A percentile compares a stretch with the other conserved stretches of the same genome.
phyloP scores from a whole-genome alignment of 2,888 invertebrate genomes.

The Sinelater perroti region DNA sequence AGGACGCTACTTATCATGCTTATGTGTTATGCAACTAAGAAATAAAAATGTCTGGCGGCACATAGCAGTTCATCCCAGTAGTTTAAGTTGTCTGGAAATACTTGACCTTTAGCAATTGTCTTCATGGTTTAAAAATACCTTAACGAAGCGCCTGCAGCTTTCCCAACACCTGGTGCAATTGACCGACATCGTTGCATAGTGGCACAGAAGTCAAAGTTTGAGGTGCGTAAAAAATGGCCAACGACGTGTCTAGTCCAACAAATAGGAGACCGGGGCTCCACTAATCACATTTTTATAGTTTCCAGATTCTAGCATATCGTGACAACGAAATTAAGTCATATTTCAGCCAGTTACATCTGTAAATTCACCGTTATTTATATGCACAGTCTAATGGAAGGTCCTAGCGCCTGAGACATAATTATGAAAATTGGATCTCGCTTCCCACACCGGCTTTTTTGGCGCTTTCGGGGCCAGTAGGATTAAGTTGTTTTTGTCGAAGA shows the following conservation, averaged over 20 bases:
- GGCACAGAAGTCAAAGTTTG: constrained; percentile 9
- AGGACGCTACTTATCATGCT: constrained; percentile 5
- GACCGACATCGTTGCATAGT: not conserved
- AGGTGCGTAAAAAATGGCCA: constrained; percentile 8
- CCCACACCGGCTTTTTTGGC: constrained; percentile 5
- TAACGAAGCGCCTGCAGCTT: too few relatives aligned
- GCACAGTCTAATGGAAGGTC: constrained; percentile 8
- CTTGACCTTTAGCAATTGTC: too few relatives aligned
- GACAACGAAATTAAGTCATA: constrained; percentile 20
- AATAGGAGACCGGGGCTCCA: constrained; percentile 13
- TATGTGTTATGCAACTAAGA: not conserved
- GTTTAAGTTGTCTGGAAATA: too few relatives aligned
- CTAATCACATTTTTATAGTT: constrained; percentile 31
- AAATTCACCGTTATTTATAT: constrained; percentile 12
- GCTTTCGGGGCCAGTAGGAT: not conserved
- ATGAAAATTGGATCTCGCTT: constrained; percentile 11
- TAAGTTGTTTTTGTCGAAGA: too few relatives aligned
- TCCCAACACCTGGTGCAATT: constrained; percentile 2
- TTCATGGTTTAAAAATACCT: too few relatives aligned
- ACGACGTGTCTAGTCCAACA: not conserved
- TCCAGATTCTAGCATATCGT: constrained; percentile 22
- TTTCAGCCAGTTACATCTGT: constrained; percentile 11
- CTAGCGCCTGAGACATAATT: constrained; percentile 9
- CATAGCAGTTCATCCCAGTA: too few relatives aligned
- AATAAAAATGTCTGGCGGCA: not conserved